Evolutionary conservation across 1,140 invertebrate species (phyloP), one percentile per base, ranked within the genome.

Genomic region (Drosophila biarmipes): DNA sequence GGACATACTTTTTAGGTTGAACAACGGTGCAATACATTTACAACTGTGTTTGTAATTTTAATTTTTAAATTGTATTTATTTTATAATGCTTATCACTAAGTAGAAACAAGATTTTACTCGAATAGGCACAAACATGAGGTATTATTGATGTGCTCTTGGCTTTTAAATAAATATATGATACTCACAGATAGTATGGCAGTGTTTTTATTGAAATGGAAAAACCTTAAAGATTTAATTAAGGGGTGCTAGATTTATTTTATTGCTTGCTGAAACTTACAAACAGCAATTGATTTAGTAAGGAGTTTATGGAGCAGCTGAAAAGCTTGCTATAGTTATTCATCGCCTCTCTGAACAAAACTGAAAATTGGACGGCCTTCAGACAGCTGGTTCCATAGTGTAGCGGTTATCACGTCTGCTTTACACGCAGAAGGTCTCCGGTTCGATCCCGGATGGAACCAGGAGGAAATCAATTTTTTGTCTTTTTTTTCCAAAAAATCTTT

Each of bases 391-490:
- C 92, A 92, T 93, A 92, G 93, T 93, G 93, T 94, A 94, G 93
- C 93, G 93, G 93, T 94, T 94, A 94, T 94, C 94, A 94, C 93
- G 93, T 94, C 93, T 93, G 94, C 94, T 93, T 94, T 93, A 94
- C 94, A 94, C 93, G 93, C 94, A 93, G 93, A 94, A 94, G 94
- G 94, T 94, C 94, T 93, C 35, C 42, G 74, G 80, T 74, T 78
- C 79, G 61, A 78, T 84, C 58, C 58, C 58, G 58, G 57, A 53
- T 63, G 59, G 59, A 54, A 55, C 61, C 61, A 64, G 24, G 31
- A 46, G 31, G 31, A 38, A 14, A 2, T 8, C 34, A 11, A 27
- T 7, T 37, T 59, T 51, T 45, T 45, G 12, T 24, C 19, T 37
- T n/a, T 29, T 15, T 45, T 42, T 6, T 31, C 11, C 11, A 17